phyloP scores from a whole-genome alignment of 2,888 invertebrate genomes.

The Seira ritae region DNA sequence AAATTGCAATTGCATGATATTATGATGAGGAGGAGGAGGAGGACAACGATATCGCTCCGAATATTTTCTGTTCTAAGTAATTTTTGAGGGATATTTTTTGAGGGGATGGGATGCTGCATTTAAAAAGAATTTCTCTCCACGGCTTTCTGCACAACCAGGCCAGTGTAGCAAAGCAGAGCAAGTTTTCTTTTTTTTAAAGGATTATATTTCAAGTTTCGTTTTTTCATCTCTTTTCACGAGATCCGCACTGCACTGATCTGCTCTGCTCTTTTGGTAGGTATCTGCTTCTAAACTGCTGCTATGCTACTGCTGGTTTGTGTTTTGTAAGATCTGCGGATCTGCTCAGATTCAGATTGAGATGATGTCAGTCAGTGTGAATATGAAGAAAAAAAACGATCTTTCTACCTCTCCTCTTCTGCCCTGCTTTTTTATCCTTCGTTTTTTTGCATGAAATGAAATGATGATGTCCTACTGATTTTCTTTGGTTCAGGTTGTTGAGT shows the following conservation, averaged over 20 bases:
- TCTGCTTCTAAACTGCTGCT: slow-evolving; percentile 8
- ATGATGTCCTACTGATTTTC: slow-evolving; percentile 19
- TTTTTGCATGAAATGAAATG: slow-evolving; percentile 36
- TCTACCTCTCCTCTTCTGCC: slow-evolving; percentile 11
- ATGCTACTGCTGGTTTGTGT: too few relatives aligned
- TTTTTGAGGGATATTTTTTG: too few relatives aligned
- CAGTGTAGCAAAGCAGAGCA: slow-evolving; percentile 33
- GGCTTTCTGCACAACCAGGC: slow-evolving; percentile 50
- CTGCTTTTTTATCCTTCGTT: neutral
- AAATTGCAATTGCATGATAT: too few relatives aligned
- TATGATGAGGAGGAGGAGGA: too few relatives aligned
- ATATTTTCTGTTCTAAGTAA: too few relatives aligned
- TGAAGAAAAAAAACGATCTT: too few relatives aligned
- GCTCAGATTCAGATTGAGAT: too few relatives aligned
- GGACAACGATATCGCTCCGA: too few relatives aligned
- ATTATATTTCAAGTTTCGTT: slow-evolving; percentile 36
- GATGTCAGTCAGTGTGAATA: neutral
- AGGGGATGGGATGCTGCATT: too few relatives aligned
- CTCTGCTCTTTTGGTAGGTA: too few relatives aligned
- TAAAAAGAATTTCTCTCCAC: slow-evolving; percentile 36
- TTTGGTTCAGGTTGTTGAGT: neutral
- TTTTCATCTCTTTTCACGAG: slow-evolving; percentile 9
- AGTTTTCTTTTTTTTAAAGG: neutral
- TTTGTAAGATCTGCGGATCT: too few relatives aligned
- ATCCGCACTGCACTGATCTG: slow-evolving; percentile 40